A percentile compares a stretch with the other conserved stretches of the same genome.
These are phyloP conservation scores for Vespertilio murinus DNA, from an alignment of 2,797 vertebrate species.

Conservation along the genomic window DNA sequence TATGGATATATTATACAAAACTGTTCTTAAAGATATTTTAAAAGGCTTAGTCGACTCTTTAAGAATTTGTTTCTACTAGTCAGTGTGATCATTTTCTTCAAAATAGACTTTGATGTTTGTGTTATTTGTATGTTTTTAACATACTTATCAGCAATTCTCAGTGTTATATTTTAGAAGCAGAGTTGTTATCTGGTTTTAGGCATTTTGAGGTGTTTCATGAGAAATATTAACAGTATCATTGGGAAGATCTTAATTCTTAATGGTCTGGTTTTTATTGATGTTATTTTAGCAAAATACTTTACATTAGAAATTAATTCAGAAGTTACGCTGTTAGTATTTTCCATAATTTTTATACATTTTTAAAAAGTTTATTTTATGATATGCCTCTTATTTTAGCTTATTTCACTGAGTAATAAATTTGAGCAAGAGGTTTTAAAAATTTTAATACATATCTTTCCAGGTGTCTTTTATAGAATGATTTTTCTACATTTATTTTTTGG, in stretches of 20 bases:
- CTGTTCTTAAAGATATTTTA: neutral
- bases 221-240: neutral
- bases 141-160: neutral
- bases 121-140: slow-evolving; percentile 33
- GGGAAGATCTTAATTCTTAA: slow-evolving; percentile 8
- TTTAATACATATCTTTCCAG: neutral
- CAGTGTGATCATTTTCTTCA: slow-evolving; percentile 31
- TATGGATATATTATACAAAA: neutral
- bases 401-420: slow-evolving; percentile 20
- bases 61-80: slow-evolving; percentile 34
- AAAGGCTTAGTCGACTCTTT: neutral
- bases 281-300: slow-evolving; percentile 6
- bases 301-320: slow-evolving; percentile 12
- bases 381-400: neutral
- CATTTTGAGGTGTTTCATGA: neutral
- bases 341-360: neutral
- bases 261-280: neutral
- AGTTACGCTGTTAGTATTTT: slow-evolving; percentile 33
- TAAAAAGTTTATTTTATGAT: neutral
- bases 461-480: neutral
- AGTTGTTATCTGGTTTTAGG: neutral
- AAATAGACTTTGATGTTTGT: neutral
- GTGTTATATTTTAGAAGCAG: neutral
- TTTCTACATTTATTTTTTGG: slow-evolving; percentile 39
- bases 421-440: neutral